A percentile compares a stretch with the other conserved stretches of the same genome.
Evolutionary conservation across 2,888 invertebrate species (phyloP).

Genomic region (Epistrophe grossulariae): DNA sequence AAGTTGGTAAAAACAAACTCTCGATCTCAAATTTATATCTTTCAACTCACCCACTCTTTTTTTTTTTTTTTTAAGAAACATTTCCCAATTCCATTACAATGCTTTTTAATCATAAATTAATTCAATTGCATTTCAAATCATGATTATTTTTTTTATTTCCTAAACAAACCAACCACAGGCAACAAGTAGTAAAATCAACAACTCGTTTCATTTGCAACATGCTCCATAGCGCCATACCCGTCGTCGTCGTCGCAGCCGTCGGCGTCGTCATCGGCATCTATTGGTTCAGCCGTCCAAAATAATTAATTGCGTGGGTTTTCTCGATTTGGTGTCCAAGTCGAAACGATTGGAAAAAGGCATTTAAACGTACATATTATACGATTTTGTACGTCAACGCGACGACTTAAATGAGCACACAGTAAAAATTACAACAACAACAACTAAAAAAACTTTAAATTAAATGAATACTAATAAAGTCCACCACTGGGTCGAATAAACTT

Average conservation of each 20-base stretch:
- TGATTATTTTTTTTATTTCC: conserved; percentile 22
- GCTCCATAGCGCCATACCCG: conserved; percentile 31
- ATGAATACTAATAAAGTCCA: not conserved
- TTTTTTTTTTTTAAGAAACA: not conserved
- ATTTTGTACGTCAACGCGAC: conserved; percentile 49
- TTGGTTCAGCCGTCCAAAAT: conserved; percentile 47
- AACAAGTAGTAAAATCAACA: conserved; percentile 26
- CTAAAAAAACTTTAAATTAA: conserved; percentile 34
- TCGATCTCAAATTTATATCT: not conserved
- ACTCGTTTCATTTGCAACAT: conserved; percentile 43
- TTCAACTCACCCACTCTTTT: conserved; percentile 21
- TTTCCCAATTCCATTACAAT: conserved; percentile 58
- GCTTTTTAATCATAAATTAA: conserved; percentile 65
- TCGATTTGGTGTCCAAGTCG: conserved; percentile 53
- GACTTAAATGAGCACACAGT: conserved; percentile 55
- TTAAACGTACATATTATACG: conserved; percentile 51
- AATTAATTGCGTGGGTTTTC: conserved; percentile 71
- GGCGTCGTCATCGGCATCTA: not conserved
- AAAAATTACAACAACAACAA: conserved; percentile 19
- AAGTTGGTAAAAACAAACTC: conserved; percentile 13
- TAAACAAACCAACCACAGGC: conserved; percentile 13
- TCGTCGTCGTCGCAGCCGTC: not conserved
- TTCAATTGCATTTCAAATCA: conserved; percentile 69
- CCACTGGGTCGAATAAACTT: not conserved
- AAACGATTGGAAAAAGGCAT: conserved; percentile 54